Evolutionary conservation across 2,888 invertebrate species (phyloP), one percentile per base, ranked within the genome.

Genomic region (Habrosyne pyritoides): DNA sequence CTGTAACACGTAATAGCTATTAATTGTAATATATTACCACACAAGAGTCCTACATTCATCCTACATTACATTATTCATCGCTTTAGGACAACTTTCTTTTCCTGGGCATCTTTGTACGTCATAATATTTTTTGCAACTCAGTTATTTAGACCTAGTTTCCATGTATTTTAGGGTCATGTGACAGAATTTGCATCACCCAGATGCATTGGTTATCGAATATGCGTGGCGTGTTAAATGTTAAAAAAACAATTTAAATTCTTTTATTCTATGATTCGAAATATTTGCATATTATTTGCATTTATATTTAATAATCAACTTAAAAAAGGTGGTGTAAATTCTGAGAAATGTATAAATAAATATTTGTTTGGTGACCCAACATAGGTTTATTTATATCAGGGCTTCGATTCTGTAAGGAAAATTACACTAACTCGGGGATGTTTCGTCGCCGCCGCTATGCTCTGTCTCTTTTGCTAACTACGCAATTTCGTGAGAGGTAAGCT

Each of bases 11-110:
- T 49, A 56, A 53, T 55, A 42, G 58, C 58, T 53, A 61, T 61
- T 61, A 61, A 56, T 61, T 56, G 58, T 56, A 54, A 58, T 54
- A 52, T 47, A 59, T 65, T 63, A 49, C 66, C 28, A 48, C 63
- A 60, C 57, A 54, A 24, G 18, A 59, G 59, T 61, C 56, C 64
- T 61, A 71, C 56, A 54, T 62, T 59, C 63, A 59, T 61, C 56
- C 66, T 61, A 71, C 56, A 54, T 62, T 59, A 64, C 28, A 64
- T 64, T 61, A 70, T 60, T 64, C 63, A 61, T 63, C 30, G 61
- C 48, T 21, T 18, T 46, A 21, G 47, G 70, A 68, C 71, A 61
- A 70, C 71, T 70, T 70, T 70, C 71, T 50, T n/a, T n/a, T 18
- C 10, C 14, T 21, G 21, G 28, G 30, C 21, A 8, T 5, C 26